Percentiles rank a stretch among this genome's conserved stretches.
Conservation (phyloP, 2,113 vertebrate species). For the Willisornis vidua region DNA sequence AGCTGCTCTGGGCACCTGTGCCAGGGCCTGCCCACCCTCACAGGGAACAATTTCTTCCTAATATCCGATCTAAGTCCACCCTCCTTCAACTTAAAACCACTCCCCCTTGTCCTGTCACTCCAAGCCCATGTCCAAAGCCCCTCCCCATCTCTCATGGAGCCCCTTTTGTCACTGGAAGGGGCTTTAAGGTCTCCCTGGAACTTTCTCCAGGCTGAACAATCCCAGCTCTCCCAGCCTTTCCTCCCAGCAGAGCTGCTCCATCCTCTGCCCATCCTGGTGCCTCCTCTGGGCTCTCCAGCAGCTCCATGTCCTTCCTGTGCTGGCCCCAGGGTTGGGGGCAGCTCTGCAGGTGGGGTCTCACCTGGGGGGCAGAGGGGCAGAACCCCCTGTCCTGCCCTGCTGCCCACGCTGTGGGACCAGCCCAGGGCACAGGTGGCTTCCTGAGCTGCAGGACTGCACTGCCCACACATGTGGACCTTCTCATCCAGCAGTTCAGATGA, state of each 20-base stretch:
- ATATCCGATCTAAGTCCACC: neutral
- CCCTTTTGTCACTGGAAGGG: neutral
- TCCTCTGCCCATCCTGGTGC: too few relatives aligned
- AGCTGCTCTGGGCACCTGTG: neutral
- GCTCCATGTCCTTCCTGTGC: too few relatives aligned
- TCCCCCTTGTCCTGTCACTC: fast-evolving
- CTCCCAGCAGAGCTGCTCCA: too few relatives aligned
- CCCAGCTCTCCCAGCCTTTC: neutral
- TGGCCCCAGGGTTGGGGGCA: too few relatives aligned
- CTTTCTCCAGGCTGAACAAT: fast-evolving
- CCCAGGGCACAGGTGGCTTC: neutral
- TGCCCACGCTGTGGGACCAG: neutral
- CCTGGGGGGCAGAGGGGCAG: neutral
- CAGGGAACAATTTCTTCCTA: neutral
- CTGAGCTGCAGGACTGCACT: neutral
- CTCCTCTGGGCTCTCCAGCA: too few relatives aligned
- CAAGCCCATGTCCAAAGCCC: fast-evolving
- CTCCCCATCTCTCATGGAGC: neutral
- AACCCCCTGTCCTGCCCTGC: neutral
- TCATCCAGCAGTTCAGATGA: neutral
- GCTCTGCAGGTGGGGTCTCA: neutral
- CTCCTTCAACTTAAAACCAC: neutral
- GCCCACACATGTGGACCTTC: fast-evolving
- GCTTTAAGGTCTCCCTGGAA: fast-evolving
- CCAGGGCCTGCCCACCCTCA: fast-evolving